Evolutionary conservation across 2,113 vertebrate genomes (phyloP), one percentile per base, ranked within the genome.

Genomic region (Urocolius indicus): DNA sequence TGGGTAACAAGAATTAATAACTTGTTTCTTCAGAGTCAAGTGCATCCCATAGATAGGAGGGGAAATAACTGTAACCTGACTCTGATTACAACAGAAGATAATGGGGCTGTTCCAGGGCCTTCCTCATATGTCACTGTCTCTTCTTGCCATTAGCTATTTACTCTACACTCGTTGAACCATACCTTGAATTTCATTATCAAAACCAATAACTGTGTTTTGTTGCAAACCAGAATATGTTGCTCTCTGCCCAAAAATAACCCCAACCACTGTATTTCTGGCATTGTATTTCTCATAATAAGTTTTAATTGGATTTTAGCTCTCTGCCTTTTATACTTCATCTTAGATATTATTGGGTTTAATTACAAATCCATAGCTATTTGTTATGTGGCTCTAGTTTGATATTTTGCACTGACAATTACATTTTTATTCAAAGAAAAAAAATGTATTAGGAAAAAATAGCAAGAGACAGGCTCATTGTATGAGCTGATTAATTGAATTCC

Each of bases 361-460:
- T 98, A 97, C 92, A 98, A 98, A 97, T 97, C 96, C 87, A 96
- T 92, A 96, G 68, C 81, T 95, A 97, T 97, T 97, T 98, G 95
- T 97, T 98, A 97, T 96, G 93, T 97, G 97, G 91, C 90, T 92
- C 78, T 84, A 52, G 81, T 92, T 97, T 97, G 95, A 97, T 97
- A 95, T 98, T 98, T 97, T 96, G 71, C 85, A 95, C 85, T 97
- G 92, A 97, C 96, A 97, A 96, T 96, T 97, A 97, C 76, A 96
- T 97, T 98, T 97, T 98, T 97, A 96, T 97, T 97, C 89, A 87
- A 96, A 96, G 93, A 93, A 96, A 97, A 97, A 83, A 97, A 98
- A 95, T 24, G 45, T 84, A 97, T 97, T 97, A 91, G 90, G 93
- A 88, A 94, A 97, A 97, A 98, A 97, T 92, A 97, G 91, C 80